These are phyloP conservation scores for Hypanus sabinus DNA, from an alignment of 2,113 vertebrate species.

Conservation along the genomic window DNA sequence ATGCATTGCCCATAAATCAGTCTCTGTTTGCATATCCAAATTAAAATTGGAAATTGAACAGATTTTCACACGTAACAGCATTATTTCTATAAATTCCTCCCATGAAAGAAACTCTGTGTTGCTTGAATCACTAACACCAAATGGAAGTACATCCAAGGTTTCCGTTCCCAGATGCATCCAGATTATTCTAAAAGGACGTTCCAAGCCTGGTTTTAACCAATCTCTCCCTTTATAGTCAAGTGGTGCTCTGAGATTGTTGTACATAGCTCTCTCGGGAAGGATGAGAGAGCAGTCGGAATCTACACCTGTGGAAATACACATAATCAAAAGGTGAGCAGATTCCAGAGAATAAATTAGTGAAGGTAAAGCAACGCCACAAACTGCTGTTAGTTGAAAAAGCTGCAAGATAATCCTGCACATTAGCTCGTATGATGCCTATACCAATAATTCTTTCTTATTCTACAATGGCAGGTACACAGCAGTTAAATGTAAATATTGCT, in stretches of 20 bases:
- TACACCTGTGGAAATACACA: background rate
- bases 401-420: background rate
- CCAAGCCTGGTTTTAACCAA: background rate
- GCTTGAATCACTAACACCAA: background rate
- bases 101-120: background rate
- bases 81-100: background rate
- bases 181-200: background rate
- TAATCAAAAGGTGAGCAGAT: background rate
- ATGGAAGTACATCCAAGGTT: background rate
- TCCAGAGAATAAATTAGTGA: background rate
- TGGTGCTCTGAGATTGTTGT: background rate
- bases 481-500: background rate
- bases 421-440: background rate
- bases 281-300: background rate
- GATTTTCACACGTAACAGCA: background rate
- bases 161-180: background rate
- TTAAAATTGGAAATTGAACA: background rate
- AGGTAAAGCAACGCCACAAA: background rate
- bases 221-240: background rate
- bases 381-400: background rate
- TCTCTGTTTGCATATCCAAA: background rate
- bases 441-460: background rate
- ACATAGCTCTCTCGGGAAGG: background rate
- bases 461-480: background rate
- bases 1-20: background rate